A percentile compares a stretch with the other conserved stretches of the same genome.
Evolutionary conservation across 2,113 vertebrate genomes (phyloP).

Genomic region (Leptobrachium ailaonicum): DNA sequence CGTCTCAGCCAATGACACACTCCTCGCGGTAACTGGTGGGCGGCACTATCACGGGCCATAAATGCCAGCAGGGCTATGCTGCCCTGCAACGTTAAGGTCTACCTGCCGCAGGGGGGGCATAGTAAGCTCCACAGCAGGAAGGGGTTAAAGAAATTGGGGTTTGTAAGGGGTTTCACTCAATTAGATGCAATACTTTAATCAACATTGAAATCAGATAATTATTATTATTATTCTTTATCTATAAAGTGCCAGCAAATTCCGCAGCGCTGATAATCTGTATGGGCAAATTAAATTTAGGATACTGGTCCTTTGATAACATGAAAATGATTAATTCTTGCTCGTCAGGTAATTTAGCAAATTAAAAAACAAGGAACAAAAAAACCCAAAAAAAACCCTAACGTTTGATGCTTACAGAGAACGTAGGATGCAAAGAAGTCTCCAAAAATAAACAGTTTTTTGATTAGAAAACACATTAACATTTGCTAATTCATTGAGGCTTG

Average conservation of each 20-base stretch:
- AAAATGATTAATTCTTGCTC: conserved; percentile 52
- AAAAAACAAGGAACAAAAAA: conserved; percentile 9
- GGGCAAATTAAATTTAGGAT: conserved; percentile 47
- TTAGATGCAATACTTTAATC: not conserved
- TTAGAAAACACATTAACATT: conserved; percentile 50
- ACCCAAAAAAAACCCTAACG: conserved; percentile 52
- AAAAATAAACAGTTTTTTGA: conserved; percentile 50
- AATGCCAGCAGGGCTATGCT: no score
- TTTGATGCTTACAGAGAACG: conserved; percentile 38
- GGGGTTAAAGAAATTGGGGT: no score
- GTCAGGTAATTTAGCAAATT: conserved; percentile 50
- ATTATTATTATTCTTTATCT: not conserved
- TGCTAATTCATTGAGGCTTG: conserved; percentile 30
- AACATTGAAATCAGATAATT: conserved; percentile 19
- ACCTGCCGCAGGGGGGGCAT: no score
- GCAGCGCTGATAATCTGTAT: conserved; percentile 38
- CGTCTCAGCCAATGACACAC: no score
- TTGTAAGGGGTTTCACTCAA: no score
- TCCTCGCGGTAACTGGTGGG: no score
- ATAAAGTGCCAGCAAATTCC: no score
- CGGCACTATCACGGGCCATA: no score
- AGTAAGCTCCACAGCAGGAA: no score
- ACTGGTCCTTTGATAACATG: conserved; percentile 52
- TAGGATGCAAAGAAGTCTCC: conserved; percentile 34
- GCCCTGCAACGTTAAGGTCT: no score